phyloP scores from a whole-genome alignment of 1,140 invertebrate genomes.

The Mizuhopecten yessoensis region DNA sequence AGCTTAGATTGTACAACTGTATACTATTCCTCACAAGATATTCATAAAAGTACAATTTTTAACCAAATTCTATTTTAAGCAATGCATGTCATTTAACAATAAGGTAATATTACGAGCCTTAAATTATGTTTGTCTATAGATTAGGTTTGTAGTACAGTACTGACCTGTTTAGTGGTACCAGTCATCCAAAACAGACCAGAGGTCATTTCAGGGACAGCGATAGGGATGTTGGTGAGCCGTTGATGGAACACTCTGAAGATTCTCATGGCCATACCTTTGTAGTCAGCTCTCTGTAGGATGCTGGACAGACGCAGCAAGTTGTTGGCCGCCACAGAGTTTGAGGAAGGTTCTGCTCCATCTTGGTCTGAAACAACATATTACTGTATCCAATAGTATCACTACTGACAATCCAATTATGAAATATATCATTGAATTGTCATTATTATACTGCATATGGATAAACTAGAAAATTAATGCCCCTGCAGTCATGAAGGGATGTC shows the following conservation, averaged over 20 bases:
- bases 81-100: constrained; percentile 25
- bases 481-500: too few species aligned
- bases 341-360: constrained; percentile 96
- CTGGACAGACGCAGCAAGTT: constrained; percentile 91
- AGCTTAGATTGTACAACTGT: neutral
- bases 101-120: too few species aligned
- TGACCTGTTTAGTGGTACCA: constrained; percentile 85
- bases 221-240: constrained; percentile 85
- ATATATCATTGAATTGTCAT: too few species aligned
- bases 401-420: too few species aligned
- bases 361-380: constrained; percentile 89
- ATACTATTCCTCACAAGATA: too few species aligned
- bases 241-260: constrained; percentile 88
- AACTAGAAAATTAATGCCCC: too few species aligned
- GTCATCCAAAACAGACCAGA: constrained; percentile 89
- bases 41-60: too few species aligned
- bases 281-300: constrained; percentile 87
- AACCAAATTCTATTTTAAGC: too few species aligned
- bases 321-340: constrained; percentile 93
- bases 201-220: constrained; percentile 91
- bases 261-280: constrained; percentile 85
- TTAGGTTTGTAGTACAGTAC: too few species aligned
- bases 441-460: too few species aligned
- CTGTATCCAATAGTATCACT: too few species aligned
- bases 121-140: too few species aligned